Base-by-base conservation (phyloP, 2,113 vertebrate species). In the Nasalis larvatus region DNA sequence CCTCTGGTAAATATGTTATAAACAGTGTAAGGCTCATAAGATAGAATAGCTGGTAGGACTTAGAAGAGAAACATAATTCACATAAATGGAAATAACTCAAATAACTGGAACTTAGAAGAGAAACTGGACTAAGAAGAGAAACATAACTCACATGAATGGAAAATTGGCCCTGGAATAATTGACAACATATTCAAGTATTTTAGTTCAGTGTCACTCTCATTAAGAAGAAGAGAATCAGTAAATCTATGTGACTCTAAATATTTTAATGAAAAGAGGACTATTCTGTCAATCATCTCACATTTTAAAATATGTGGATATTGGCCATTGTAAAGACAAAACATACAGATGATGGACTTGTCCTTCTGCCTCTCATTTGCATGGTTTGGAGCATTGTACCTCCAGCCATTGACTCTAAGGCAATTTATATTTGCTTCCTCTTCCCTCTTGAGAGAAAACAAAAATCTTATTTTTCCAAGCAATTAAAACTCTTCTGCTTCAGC, bases 401-500 rank as follows among this genome's bases (percentile, higher is more conserved):
- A 45, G 63, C 17, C 73, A 95, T 35, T 82, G 74, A 88, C 49
- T 89, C 2, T 32, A 60, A 94, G 54, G 81, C 56, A 91, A 93
- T 74, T 89, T 83, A n/a, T 47, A 17, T 89, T 87, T 97, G 14
- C 89, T 94, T 95, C 76, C 83, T 89, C 40, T 82, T 30, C 42
- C 23, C n/a, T 78, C 58, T 81, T 80, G 52, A 95, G 89, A 76
- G 69, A 85, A 98, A 96, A 85, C 58, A 96, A 89, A 97, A 93
- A 87, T 83, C 66, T 68, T 49, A 84, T 47, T 92, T 98, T 89
- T 86, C 86, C 52, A 92, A 91, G 68, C 66, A 93, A 93, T 95
- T 97, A 97, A 95, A 97, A 97, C 56, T 89, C 60, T 97, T 92
- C 87, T 84, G 80, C 86, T 97, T 97, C 87, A 97, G 32, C 58